phyloP scores from a whole-genome alignment of 1,140 invertebrate species.

The Aphis craccivora region DNA sequence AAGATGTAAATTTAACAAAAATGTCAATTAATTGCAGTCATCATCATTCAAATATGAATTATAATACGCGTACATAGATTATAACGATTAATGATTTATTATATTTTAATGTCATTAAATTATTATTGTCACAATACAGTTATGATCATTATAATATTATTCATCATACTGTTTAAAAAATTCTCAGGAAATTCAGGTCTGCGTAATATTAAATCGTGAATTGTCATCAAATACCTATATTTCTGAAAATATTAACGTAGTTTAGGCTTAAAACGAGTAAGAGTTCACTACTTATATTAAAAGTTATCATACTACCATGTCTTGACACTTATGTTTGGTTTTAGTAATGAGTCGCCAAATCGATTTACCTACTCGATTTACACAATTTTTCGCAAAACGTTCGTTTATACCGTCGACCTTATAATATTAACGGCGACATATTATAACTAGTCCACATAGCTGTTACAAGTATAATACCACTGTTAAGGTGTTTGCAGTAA shows the following conservation, averaged over 20 bases:
- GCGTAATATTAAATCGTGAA: not conserved
- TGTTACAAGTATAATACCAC: not conserved
- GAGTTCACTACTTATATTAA: not conserved
- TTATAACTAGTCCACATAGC: not conserved
- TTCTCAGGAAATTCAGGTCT: not conserved
- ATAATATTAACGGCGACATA: not conserved
- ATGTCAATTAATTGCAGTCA: not conserved
- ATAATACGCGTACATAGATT: no score
- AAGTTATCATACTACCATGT: not conserved
- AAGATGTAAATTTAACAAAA: not conserved
- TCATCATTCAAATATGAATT: not conserved
- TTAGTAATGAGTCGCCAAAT: no score
- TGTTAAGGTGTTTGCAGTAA: not conserved
- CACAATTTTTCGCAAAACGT: no score
- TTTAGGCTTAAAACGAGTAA: not conserved
- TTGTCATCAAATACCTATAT: not conserved
- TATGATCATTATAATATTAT: not conserved
- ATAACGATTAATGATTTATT: not conserved
- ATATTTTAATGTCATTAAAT: not conserved
- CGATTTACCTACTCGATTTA: no score
- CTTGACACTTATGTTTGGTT: no score
- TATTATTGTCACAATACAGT: not conserved
- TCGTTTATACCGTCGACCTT: not conserved
- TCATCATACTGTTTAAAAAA: not conserved
- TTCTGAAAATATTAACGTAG: not conserved